Conservation (phyloP, 2,113 vertebrate genomes). For the Eira barbara region DNA sequence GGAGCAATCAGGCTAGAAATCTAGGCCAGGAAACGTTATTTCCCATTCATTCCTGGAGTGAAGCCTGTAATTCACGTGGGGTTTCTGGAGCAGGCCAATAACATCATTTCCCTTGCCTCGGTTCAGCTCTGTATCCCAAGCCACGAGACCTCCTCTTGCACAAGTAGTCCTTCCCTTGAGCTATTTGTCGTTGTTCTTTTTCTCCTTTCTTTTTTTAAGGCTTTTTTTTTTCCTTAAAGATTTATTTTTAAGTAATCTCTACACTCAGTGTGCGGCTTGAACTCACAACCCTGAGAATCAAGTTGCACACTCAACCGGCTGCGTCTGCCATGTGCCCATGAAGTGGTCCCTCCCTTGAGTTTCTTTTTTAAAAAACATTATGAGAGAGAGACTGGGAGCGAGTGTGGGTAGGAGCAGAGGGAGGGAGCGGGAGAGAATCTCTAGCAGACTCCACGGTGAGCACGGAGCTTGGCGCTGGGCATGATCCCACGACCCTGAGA, state of each 20-base stretch:
- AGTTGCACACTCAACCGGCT: background rate
- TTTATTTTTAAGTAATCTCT: background rate
- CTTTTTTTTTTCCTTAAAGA: background rate
- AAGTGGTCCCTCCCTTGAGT: background rate
- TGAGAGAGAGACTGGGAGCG: background rate
- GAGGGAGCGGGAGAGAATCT: background rate
- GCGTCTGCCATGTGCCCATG: background rate
- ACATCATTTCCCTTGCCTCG: background rate
- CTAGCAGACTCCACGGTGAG: background rate
- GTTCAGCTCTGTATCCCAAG: background rate
- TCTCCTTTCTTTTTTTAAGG: background rate
- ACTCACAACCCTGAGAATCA: background rate
- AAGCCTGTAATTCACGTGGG: background rate
- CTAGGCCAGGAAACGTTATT: background rate
- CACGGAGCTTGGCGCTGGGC: background rate
- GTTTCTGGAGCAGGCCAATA: background rate
- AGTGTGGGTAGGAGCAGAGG: background rate
- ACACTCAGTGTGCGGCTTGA: background rate
- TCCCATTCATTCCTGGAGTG: background rate
- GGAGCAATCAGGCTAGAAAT: background rate
- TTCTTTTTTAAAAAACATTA: too few species aligned
- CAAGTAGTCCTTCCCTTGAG: background rate
- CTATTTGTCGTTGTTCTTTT: background rate
- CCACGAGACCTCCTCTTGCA: background rate
- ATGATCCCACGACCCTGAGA: background rate